Evolutionary conservation across 2,797 vertebrate species (phyloP), one percentile per base, ranked within the genome.

Genomic region (Phoxinus dragarum): DNA sequence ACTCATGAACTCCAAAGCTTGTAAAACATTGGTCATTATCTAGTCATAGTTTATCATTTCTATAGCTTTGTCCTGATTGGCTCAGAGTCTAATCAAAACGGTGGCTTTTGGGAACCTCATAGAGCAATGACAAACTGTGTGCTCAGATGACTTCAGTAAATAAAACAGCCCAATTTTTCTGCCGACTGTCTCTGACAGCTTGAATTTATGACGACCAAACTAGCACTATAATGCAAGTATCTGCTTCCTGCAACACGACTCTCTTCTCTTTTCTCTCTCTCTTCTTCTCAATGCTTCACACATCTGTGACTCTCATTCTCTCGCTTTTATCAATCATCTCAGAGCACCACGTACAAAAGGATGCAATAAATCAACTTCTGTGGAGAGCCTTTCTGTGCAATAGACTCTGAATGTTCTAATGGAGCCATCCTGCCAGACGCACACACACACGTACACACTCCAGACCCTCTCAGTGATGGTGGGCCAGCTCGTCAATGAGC

Each of bases 401-500:
- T 72, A 56, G 78, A 86, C 83, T 84, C 84, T 78, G 59, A 85
- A 86, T 52, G 66, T 69, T 74, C 52, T 72, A 80, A 71, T 71
- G 75, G 86, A 83, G 73, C 68, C 81, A 42, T 83, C 31, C 64
- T 21, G 67, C 40, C 71, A 84, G 68, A 44, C 56, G n/a, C 72
- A 80, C 74, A 61, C 49, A 86, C 64, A 72, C 49, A 87, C 66
- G 54, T 81, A 72, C 68, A 72, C 78, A 76, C 68, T 42, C 68
- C 88, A 66, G 17, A 21, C 47, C 44, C 52, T 82, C 61, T 49
- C 76, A 69, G 81, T 72, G 77, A 82, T 85, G 82, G 82, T 81
- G 84, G 86, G 87, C 88, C 86, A 89, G 90, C 31, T 85, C 86
- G 40, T 88, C 87, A 90, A 90, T 88, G 86, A 89, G 88, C 61